Evolutionary conservation across 1,140 invertebrate species (phyloP).

Genomic region (Myzus persicae): DNA sequence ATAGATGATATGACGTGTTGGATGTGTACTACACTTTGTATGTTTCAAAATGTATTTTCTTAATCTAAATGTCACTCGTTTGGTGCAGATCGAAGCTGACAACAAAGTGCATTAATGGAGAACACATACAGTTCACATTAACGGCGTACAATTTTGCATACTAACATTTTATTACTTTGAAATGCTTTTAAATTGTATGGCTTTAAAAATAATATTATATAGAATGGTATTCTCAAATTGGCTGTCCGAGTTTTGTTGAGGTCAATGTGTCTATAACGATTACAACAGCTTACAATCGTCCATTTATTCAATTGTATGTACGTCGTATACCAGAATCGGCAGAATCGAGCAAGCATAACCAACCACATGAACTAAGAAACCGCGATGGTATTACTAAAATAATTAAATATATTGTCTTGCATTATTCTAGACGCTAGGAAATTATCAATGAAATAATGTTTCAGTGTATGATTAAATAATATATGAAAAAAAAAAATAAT

Average conservation of each 20-base stretch:
- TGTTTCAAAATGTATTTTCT: neutral
- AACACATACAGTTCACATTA: neutral
- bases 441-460: neutral
- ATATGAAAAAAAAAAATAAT: neutral
- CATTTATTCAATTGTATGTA: neutral
- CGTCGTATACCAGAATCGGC: neutral
- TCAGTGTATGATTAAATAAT: too few species aligned
- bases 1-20: neutral
- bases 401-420: neutral
- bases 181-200: neutral
- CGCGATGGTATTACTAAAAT: neutral
- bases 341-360: neutral
- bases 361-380: neutral
- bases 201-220: constrained; percentile 13
- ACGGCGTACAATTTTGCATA: neutral
- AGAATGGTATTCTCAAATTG: neutral
- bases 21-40: neutral
- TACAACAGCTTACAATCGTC: neutral
- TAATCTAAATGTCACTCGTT: constrained; percentile 2
- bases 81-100: neutral
- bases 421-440: neutral
- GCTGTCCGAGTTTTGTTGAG: neutral
- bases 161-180: constrained; percentile 19
- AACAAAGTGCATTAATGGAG: neutral
- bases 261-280: neutral